Conservation (phyloP, 2,888 invertebrate species). For the Acleris literana region DNA sequence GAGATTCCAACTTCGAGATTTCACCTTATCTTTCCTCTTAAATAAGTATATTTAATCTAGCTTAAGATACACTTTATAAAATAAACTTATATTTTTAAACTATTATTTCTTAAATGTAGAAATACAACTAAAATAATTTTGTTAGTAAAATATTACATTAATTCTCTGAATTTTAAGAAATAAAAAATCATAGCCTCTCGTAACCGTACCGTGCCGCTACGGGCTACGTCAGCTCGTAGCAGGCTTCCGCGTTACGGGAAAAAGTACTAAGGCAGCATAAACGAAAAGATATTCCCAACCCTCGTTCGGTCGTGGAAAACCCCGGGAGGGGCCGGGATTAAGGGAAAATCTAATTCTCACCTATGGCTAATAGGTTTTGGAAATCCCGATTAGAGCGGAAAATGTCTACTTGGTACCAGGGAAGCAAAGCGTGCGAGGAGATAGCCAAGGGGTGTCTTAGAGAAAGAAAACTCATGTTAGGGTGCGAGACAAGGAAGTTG, state of each 20-base stretch:
- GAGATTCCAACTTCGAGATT: slow-evolving; percentile 15
- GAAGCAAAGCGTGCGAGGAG: slow-evolving; percentile 47
- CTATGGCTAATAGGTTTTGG: slow-evolving; percentile 68
- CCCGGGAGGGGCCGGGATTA: slow-evolving; percentile 49
- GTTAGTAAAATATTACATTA: too few relatives aligned
- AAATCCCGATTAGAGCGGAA: slow-evolving; percentile 84
- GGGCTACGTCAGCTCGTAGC: slow-evolving; percentile 44
- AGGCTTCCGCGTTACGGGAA: slow-evolving; percentile 55
- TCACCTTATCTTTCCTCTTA: neutral
- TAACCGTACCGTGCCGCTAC: slow-evolving; percentile 19
- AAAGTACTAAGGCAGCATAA: slow-evolving; percentile 63
- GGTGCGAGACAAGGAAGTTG: slow-evolving; percentile 54
- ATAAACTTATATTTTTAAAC: too few relatives aligned
- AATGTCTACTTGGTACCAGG: slow-evolving; percentile 79
- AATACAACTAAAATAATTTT: too few relatives aligned
- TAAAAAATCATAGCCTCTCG: neutral
- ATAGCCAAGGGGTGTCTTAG: slow-evolving; percentile 47
- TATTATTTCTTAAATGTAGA: too few relatives aligned
- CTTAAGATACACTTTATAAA: neutral
- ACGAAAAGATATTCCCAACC: slow-evolving; percentile 38
- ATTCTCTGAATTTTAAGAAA: too few relatives aligned
- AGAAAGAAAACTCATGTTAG: slow-evolving; percentile 55
- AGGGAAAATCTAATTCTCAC: slow-evolving; percentile 68
- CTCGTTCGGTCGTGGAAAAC: slow-evolving; percentile 44
- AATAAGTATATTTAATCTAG: neutral